A percentile compares a stretch with the other conserved stretches of the same genome.
phyloP scores from a whole-genome alignment of 2,113 vertebrate genomes.

The Lanius ludovicianus region DNA sequence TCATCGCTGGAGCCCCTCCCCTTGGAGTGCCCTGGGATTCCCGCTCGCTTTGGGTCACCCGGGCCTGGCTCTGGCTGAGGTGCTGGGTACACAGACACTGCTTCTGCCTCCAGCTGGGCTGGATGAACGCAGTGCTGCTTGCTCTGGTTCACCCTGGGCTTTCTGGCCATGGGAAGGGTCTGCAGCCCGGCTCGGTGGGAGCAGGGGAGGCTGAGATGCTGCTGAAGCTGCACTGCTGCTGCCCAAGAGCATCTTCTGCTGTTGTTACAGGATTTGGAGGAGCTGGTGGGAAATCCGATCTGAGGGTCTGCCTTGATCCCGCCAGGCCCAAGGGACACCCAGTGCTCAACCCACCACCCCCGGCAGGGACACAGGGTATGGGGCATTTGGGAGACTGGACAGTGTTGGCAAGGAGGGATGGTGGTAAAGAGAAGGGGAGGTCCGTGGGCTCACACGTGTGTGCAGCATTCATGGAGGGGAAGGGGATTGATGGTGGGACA shows the following conservation, averaged over 20 bases:
- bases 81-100: neutral
- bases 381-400: neutral
- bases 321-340: fast-evolving
- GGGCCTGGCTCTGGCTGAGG: fast-evolving
- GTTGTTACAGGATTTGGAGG: neutral
- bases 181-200: fast-evolving
- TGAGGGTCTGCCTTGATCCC: fast-evolving
- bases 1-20: neutral
- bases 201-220: neutral
- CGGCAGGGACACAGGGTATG: neutral
- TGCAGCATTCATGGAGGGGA: neutral
- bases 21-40: fast-evolving
- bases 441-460: fast-evolving
- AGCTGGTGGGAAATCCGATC: fast-evolving
- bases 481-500: neutral
- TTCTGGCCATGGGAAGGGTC: neutral
- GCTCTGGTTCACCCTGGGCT: neutral
- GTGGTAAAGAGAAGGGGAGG: neutral
- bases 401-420: neutral
- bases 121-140: neutral
- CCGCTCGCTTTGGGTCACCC: fast-evolving
- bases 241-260: neutral
- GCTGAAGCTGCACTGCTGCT: neutral
- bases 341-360: neutral
- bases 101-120: neutral